Conservation (phyloP, 2,113 vertebrate genomes). For the Petrocephalus microphthalmus region DNA sequence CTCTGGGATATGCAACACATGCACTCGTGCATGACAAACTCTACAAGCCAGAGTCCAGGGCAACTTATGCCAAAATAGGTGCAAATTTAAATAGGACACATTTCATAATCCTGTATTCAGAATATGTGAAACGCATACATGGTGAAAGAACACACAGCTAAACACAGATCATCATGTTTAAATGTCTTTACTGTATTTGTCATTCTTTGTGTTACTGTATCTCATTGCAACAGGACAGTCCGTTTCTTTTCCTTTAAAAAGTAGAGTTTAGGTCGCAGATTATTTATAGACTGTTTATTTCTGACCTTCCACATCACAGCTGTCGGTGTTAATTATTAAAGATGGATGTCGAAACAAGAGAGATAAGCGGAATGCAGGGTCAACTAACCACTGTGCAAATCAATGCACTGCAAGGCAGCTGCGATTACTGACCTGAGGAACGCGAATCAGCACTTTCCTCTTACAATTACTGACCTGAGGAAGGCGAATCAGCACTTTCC, state of each 20-base stretch:
- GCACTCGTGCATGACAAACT: background rate
- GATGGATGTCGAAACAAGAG: constrained; percentile 39
- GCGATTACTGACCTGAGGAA: constrained; percentile 39
- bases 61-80: background rate
- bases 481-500: constrained; percentile 35
- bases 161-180: background rate
- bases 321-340: constrained; percentile 42
- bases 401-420: constrained; percentile 37
- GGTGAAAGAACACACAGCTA: background rate
- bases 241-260: background rate
- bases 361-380: constrained; percentile 30
- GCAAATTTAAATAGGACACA: background rate
- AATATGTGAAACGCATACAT: background rate
- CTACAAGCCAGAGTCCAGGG: background rate
- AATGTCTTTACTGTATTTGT: background rate
- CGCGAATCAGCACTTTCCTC: constrained; percentile 38
- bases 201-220: background rate
- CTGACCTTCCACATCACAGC: constrained; percentile 26
- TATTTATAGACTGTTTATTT: constrained; percentile 28
- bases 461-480: constrained; percentile 40
- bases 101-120: background rate
- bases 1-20: background rate
- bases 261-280: background rate
- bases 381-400: constrained; percentile 29
- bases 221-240: background rate